A percentile compares a stretch with the other conserved stretches of the same genome.
These are phyloP conservation scores for Falco naumanni DNA, from an alignment of 2,797 vertebrate species.

Conservation along the genomic window DNA sequence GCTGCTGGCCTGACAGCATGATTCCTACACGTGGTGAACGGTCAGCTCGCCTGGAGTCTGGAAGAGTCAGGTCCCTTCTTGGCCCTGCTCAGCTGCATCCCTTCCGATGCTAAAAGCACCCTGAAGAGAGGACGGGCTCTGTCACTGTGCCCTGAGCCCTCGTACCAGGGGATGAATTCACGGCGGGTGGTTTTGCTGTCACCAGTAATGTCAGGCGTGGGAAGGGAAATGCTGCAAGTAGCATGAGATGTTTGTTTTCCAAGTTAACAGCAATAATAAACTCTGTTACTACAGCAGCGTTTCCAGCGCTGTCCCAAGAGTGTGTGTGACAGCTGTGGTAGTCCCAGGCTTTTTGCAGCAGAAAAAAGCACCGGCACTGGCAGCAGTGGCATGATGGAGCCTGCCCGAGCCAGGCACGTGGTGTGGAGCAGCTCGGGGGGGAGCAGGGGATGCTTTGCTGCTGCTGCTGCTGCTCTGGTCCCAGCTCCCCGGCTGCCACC, in stretches of 20 bases:
- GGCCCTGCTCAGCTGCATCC: neutral
- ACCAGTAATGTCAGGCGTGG: neutral
- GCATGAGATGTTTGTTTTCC: slow-evolving; percentile 42
- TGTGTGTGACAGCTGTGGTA: neutral
- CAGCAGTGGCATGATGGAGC: neutral
- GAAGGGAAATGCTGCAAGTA: slow-evolving; percentile 3
- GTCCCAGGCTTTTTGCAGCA: neutral
- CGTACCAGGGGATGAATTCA: neutral
- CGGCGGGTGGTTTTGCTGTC: neutral
- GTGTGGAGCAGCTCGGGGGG: fast-evolving
- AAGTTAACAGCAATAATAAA: slow-evolving; percentile 64
- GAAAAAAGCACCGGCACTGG: neutral
- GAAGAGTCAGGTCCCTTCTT: fast-evolving
- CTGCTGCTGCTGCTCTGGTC: neutral
- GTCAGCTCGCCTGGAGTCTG: fast-evolving
- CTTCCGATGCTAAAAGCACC: neutral
- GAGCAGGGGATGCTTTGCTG: neutral
- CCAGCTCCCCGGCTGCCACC: neutral
- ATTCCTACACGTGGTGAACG: fast-evolving
- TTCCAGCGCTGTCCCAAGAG: slow-evolving; percentile 34
- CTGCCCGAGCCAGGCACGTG: fast-evolving
- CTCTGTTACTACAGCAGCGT: slow-evolving; percentile 25
- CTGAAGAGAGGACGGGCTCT: neutral
- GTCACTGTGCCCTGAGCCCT: neutral
- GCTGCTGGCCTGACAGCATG: neutral